These are phyloP conservation scores for Physocephala rufipes DNA, from an alignment of 2,888 invertebrate species.

Conservation along the genomic window DNA sequence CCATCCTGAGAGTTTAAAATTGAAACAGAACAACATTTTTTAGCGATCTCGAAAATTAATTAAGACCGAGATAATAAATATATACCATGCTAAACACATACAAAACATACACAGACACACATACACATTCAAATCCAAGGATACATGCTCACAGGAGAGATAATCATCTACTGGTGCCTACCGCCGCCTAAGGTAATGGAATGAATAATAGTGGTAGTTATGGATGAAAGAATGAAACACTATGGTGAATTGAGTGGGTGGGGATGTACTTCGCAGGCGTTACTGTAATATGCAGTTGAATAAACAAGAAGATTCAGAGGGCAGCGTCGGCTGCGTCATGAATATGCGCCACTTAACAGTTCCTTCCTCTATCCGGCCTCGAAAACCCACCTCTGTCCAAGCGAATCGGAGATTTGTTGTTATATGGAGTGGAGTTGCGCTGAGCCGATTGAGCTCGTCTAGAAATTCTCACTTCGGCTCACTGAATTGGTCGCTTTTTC, in stretches of 20 bases:
- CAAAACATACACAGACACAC: conserved; percentile 13
- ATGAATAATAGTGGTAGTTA: too few relatives aligned
- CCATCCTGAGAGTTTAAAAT: conserved; percentile 16
- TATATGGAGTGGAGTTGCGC: not conserved
- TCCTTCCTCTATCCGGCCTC: conserved; percentile 49
- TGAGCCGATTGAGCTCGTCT: not conserved
- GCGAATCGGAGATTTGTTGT: not conserved
- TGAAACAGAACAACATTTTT: conserved; percentile 46
- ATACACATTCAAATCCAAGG: conserved; percentile 2
- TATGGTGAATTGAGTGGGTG: too few relatives aligned
- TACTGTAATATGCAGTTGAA: conserved; percentile 44
- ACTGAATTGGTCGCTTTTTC: not conserved
- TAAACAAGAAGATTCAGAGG: conserved; percentile 47
- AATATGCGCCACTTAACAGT: conserved; percentile 52
- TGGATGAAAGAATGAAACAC: too few relatives aligned
- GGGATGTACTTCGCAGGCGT: conserved; percentile 45
- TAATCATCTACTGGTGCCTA: not conserved
- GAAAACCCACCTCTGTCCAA: not conserved
- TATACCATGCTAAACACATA: too few relatives aligned
- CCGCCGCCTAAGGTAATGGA: too few relatives aligned
- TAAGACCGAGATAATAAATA: conserved; percentile 51
- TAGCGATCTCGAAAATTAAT: conserved; percentile 65
- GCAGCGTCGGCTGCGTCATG: conserved; percentile 37
- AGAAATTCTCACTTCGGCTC: not conserved
- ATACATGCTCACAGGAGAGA: not conserved